Base-by-base conservation (phyloP, 2,113 vertebrate genomes). In the Bujurquina vittata region DNA sequence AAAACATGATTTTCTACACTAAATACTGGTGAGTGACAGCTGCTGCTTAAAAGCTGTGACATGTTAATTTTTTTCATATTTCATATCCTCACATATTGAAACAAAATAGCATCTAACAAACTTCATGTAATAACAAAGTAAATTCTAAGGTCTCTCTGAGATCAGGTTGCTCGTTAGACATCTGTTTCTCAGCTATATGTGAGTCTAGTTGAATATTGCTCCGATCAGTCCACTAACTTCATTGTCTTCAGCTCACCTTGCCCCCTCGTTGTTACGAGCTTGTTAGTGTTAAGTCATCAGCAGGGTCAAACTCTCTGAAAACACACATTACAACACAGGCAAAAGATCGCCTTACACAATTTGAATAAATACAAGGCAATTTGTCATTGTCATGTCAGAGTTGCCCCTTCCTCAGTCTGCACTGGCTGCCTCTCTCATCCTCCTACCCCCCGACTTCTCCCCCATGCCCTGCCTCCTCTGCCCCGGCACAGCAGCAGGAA, bases 351-450 rank as follows among this genome's bases (percentile, higher is more conserved):
- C 91, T 98, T 97, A 96, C 96, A 95, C 92, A 92, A 97, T 98
- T 99, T 97, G 97, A 98, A 97, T 98, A 99, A 98, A 97, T 97
- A 96, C 95, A 92, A 96, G 96, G 97, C 95, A 97, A 98, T 98
- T 98, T 98, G 97, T 98, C 97, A 99, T 96, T 97, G 97, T 97
- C 97, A 97, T 94, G 94, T 97, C 96, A 96, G 90, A 92, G 94
- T 95, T 94, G 94, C 93, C 91, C 95, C 95, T 95, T 94, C 91
- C 94, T 95, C 95, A 94, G 90, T 88, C 90, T 92, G 89, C 88
- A 87, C 83, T 87, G 8, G 59, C 83, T 56, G 75, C 23, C 83
- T 61, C 79, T 80, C 80, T 85, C 85, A 72, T 90, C 82, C 88
- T 76, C 79, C 78, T 40, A 22, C 29, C 85, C 94, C 80, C 84